These are phyloP conservation scores for Poecilia picta DNA, from an alignment of 2,797 vertebrate genomes.

Conservation along the genomic window DNA sequence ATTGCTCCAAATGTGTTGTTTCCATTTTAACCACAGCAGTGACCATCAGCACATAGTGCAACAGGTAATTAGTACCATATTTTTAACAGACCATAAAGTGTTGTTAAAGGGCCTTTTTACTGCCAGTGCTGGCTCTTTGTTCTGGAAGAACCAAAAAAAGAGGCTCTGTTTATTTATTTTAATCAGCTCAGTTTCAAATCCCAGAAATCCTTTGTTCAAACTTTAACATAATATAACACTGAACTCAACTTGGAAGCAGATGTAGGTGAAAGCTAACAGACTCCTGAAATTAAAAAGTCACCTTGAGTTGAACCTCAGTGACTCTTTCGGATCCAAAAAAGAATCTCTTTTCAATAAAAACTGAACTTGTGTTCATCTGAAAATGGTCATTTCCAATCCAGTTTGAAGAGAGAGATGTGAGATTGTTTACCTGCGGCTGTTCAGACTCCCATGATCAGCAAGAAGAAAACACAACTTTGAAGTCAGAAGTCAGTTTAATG, in stretches of 20 bases:
- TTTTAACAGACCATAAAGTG: constrained; percentile 68
- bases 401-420: not conserved
- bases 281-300: not conserved
- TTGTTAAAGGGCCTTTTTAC: constrained; percentile 62
- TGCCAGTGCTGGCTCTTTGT: constrained; percentile 51
- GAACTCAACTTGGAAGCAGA: not conserved
- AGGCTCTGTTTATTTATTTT: constrained; percentile 42
- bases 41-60: constrained; percentile 54
- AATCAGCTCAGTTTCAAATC: constrained; percentile 30
- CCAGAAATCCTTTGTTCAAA: not conserved
- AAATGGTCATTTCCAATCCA: not conserved
- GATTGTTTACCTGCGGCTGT: not conserved
- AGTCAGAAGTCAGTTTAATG: not conserved
- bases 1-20: constrained; percentile 38
- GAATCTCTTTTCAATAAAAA: not conserved
- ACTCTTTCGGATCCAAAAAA: not conserved
- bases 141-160: constrained; percentile 24
- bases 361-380: not conserved
- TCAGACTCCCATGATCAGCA: not conserved
- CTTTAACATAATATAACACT: constrained; percentile 10
- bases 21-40: constrained; percentile 42
- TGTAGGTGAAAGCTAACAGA: constrained; percentile 16
- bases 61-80: constrained; percentile 65
- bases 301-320: constrained; percentile 1
- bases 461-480: not conserved